Percentiles rank a stretch among this genome's conserved stretches.
phyloP scores from a whole-genome alignment of 2,113 vertebrate species.

The Argyrosomus japonicus region DNA sequence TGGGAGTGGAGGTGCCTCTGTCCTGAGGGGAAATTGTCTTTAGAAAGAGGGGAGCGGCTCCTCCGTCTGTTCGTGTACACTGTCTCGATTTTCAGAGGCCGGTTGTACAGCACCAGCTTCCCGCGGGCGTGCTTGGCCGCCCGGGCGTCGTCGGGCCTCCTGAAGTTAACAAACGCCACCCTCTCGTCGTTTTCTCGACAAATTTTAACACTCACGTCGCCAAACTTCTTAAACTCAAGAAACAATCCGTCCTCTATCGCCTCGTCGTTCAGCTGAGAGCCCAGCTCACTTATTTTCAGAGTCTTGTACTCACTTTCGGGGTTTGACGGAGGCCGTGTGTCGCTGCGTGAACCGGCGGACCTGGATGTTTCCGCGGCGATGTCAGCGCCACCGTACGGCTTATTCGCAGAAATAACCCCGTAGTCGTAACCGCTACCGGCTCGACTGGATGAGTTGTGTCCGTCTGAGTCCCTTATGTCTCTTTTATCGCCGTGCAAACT shows the following conservation, averaged over 20 bases:
- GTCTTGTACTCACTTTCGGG: constrained; percentile 93
- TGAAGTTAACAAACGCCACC: constrained; percentile 95
- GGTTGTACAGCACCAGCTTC: constrained; percentile 93
- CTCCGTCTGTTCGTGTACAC: constrained; percentile 88
- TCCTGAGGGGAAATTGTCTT: constrained; percentile 85
- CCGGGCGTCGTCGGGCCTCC: constrained; percentile 93
- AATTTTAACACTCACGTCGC: constrained; percentile 97
- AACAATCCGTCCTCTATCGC: constrained; percentile 97
- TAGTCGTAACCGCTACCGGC: constrained; percentile 84
- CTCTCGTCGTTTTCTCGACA: constrained; percentile 91
- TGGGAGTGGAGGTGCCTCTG: constrained; percentile 85
- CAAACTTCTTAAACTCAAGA: constrained; percentile 97
- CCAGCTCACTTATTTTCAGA: constrained; percentile 95
- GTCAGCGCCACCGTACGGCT: constrained; percentile 69
- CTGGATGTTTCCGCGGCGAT: constrained; percentile 68
- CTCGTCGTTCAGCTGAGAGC: constrained; percentile 94
- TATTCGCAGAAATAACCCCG: constrained; percentile 51
- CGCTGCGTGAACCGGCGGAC: constrained; percentile 78
- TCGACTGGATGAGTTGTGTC: constrained; percentile 82
- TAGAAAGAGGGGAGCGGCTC: constrained; percentile 91
- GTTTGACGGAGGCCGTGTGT: constrained; percentile 70
- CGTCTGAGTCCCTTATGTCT: constrained; percentile 86
- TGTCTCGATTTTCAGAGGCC: constrained; percentile 93
- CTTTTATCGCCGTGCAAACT: constrained; percentile 87
- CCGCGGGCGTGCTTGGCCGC: constrained; percentile 95